Evolutionary conservation across 2,797 vertebrate species (phyloP), one percentile per base, ranked within the genome.

Genomic region (Epinephelus malabaricus): DNA sequence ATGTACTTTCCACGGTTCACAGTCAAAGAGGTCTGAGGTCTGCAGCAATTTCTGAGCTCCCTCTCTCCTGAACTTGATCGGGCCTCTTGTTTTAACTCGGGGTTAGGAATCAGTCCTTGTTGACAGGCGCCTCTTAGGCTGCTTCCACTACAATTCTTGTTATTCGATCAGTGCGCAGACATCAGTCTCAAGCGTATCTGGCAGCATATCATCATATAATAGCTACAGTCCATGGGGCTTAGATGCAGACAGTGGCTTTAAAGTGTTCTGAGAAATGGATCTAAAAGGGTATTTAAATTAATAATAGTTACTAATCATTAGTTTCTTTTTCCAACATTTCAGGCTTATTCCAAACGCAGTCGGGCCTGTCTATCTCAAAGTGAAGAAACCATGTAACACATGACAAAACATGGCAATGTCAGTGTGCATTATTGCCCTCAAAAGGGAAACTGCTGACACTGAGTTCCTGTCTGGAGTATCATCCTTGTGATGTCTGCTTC

Each of bases 1-100:
- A 67, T 83, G 82, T 15, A 70, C 68, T 77, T 81, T 84, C 53
- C 59, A 86, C 75, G 73, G 76, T 85, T 90, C 78, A 82, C 73
- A 77, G 46, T 78, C 55, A 72, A 79, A 79, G 69, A 64, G 34
- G 64, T 74, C 67, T 76, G 61, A 64, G 34, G 64, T 74, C 67
- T 76, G 61, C 19, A 46, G 59, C 7, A 0, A 70, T 2, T 49
- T 75, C 54, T 62, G 63, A 60, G 55, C 60, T 69, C 45, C 11
- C 18, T 43, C 62, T 70, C 54, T 75, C 38, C 12, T 18, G 18
- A 15, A 72, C 67, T 64, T 18, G 2, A 75, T 67, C 25, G 49
- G 56, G 54, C 27, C 6, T 73, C 25, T 53, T 34, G 53, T 72
- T 81, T 65, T 15, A 64, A n/a, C 60, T 73, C 43, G 50, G 34